phyloP scores from a whole-genome alignment of 1,140 invertebrate genomes.

The Pseudomyrmex concolor region DNA sequence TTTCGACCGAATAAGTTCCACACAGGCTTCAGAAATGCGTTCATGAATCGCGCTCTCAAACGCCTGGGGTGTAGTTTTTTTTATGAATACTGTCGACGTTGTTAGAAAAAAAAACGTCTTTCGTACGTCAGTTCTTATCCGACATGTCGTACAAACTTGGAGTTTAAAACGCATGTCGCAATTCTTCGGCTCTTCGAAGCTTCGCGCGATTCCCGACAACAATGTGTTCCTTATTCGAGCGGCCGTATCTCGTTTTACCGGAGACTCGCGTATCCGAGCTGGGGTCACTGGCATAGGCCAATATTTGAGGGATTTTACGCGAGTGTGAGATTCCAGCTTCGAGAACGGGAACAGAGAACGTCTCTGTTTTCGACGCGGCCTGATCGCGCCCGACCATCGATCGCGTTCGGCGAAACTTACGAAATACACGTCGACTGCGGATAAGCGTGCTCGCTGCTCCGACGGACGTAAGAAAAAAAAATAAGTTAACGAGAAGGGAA shows the following conservation, averaged over 20 bases:
- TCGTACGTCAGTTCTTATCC: slow-evolving; percentile 37
- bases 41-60: slow-evolving; percentile 15
- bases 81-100: background rate
- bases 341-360: slow-evolving; percentile 64
- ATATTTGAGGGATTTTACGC: slow-evolving; percentile 72
- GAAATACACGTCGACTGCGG: slow-evolving; percentile 16
- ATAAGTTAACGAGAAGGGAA: slow-evolving; percentile 2
- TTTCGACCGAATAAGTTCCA: background rate
- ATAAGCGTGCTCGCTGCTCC: background rate
- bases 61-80: background rate
- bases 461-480: slow-evolving; percentile 3
- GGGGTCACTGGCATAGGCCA: slow-evolving; percentile 70
- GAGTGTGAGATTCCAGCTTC: slow-evolving; percentile 65
- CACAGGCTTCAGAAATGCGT: slow-evolving; percentile 14
- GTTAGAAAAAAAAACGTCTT: background rate
- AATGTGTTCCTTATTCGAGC: slow-evolving; percentile 58
- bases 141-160: slow-evolving; percentile 29
- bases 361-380: slow-evolving; percentile 67
- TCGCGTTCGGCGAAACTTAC: slow-evolving; percentile 56
- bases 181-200: slow-evolving; percentile 43
- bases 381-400: slow-evolving; percentile 54
- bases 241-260: slow-evolving; percentile 58
- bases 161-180: slow-evolving; percentile 36
- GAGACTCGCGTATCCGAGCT: slow-evolving; percentile 37
- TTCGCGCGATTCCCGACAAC: slow-evolving; percentile 37